phyloP scores from a whole-genome alignment of 2,113 vertebrate genomes.

The Todiramphus saurophagus region DNA sequence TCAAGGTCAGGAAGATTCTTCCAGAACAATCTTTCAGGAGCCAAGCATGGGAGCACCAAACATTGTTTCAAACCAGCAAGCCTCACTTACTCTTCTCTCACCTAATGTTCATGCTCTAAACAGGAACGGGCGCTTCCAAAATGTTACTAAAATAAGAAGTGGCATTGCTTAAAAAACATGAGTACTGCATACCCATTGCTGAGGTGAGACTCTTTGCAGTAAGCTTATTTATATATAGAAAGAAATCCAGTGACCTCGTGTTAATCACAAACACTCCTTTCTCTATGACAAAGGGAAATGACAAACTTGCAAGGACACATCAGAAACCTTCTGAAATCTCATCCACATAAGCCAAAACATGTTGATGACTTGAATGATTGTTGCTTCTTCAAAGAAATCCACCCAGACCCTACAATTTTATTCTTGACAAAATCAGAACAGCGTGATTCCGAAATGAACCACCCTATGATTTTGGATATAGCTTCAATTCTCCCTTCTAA shows the following conservation, averaged over 20 bases:
- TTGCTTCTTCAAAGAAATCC: neutral
- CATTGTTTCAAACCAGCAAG: neutral
- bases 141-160: constrained; percentile 37
- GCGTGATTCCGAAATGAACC: neutral
- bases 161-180: constrained; percentile 19
- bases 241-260: neutral
- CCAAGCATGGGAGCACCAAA: neutral
- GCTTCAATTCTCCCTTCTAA: neutral
- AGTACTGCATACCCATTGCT: constrained; percentile 1
- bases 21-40: neutral
- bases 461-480: accelerated
- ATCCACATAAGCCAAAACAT: neutral
- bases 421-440: neutral
- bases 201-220: neutral
- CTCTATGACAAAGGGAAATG: constrained; percentile 6
- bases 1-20: neutral
- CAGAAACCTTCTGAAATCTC: neutral
- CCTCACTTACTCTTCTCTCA: neutral
- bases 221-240: constrained; percentile 30
- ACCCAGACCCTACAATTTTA: neutral
- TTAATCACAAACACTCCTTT: neutral
- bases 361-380: neutral
- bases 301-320: neutral
- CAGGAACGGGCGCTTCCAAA: neutral
- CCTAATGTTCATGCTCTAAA: neutral